Evolutionary conservation across 2,888 invertebrate species (phyloP).

Genomic region (Brassicogethes aeneus): DNA sequence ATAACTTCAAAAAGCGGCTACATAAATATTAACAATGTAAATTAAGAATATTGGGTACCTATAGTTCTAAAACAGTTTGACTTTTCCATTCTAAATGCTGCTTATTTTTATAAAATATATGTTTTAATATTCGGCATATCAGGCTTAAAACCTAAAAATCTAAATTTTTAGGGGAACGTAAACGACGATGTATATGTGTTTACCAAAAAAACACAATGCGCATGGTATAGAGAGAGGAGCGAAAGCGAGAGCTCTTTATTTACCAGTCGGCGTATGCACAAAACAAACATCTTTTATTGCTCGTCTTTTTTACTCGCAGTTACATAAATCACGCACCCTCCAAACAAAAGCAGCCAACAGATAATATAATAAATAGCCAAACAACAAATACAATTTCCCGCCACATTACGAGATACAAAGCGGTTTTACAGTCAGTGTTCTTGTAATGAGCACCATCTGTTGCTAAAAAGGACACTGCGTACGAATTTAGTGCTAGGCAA

Average conservation of each 20-base stretch:
- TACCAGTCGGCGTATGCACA: constrained; percentile 20
- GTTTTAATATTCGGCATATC: too few relatives aligned
- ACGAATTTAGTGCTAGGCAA: constrained; percentile 12
- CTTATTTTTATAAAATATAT: too few relatives aligned
- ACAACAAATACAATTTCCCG: constrained; percentile 41
- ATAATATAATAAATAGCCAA: constrained; percentile 39
- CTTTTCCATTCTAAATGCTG: too few relatives aligned
- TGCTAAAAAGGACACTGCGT: constrained; percentile 36
- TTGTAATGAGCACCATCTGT: constrained; percentile 40
- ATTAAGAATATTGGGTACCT: too few relatives aligned
- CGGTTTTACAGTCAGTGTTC: constrained; percentile 28
- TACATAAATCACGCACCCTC: constrained; percentile 31
- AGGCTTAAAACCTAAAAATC: too few relatives aligned
- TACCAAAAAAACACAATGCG: not conserved
- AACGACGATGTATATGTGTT: not conserved
- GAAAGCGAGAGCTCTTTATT: constrained; percentile 8
- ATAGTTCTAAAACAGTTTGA: too few relatives aligned
- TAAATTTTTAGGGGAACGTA: too few relatives aligned
- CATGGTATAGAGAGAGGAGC: not conserved
- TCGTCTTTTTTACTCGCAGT: constrained; percentile 18
- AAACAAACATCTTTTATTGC: constrained; percentile 26
- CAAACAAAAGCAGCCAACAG: constrained; percentile 34
- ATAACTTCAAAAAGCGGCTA: too few relatives aligned
- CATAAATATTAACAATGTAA: too few relatives aligned
- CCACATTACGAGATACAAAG: constrained; percentile 39